Evolutionary conservation across 2,797 vertebrate species (phyloP).

Genomic region (Mycteria americana): DNA sequence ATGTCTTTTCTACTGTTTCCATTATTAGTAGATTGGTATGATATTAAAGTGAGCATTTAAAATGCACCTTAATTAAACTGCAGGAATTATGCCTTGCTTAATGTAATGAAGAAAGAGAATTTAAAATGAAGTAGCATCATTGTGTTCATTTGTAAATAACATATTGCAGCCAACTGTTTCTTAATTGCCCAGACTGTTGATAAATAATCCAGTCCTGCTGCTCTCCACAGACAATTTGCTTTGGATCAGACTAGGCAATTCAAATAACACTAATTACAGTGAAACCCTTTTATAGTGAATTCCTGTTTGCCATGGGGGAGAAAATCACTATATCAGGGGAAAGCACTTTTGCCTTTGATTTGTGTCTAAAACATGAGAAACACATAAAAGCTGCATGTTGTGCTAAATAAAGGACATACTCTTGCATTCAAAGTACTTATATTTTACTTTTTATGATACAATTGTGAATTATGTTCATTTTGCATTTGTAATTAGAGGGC

Average conservation of each 20-base stretch:
- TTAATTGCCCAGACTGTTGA: conserved; percentile 94
- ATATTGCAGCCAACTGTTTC: conserved; percentile 93
- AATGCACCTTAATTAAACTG: conserved; percentile 71
- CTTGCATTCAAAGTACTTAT: conserved; percentile 68
- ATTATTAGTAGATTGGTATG: conserved; percentile 46
- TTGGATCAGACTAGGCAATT: conserved; percentile 89
- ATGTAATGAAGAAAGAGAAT: conserved; percentile 73
- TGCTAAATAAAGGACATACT: conserved; percentile 69
- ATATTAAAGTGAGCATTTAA: conserved; percentile 63
- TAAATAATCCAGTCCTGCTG: conserved; percentile 89
- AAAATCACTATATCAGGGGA: conserved; percentile 53
- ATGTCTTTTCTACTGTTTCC: conserved; percentile 12
- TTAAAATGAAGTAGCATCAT: conserved; percentile 76
- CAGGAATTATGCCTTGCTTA: conserved; percentile 67
- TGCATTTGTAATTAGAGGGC: conserved; percentile 75
- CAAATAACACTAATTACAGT: conserved; percentile 86
- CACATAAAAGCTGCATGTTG: conserved; percentile 52
- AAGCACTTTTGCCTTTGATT: conserved; percentile 58
- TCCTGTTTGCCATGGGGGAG: conserved; percentile 58
- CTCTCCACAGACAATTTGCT: conserved; percentile 90
- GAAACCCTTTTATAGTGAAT: conserved; percentile 71
- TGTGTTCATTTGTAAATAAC: conserved; percentile 83
- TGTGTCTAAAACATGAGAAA: conserved; percentile 63
- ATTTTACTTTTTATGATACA: conserved; percentile 66
- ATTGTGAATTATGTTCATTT: conserved; percentile 48